Base-by-base conservation (phyloP, 2,797 vertebrate species). In the Prionace glauca region DNA sequence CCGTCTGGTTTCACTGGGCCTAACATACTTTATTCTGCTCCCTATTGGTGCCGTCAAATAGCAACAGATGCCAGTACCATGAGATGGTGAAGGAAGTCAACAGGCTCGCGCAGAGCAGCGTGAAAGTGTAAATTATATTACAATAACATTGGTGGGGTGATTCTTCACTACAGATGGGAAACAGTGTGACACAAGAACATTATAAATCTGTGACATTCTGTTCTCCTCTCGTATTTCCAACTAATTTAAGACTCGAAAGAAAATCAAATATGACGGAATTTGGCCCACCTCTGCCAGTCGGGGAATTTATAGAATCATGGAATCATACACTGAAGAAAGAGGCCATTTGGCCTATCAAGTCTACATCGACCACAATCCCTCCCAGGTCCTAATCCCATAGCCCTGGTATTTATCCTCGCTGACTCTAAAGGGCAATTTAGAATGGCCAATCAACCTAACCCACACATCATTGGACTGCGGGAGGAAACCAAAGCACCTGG, bases 91-190 rank as follows among this genome's bases (percentile, higher is more conserved):
- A 69, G 62, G 18, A 92, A 92, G 90, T 92, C 90, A 92, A 92
- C 90, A 92, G n/a, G 67, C 62, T 67, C 32, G 22, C 20, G n/a
- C 90, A 69, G 62, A 92, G 41, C 90, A 69, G 90, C 90, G 69
- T 62, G 90, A 92, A 92, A 92, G 90, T 92, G 90, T 92, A 92
- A 92, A 92, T 92, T 65, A 92, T 67, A 67, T 92, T 92, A 92
- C 90, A 92, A 92, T 69, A 92, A 67, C 62, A 92, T 92, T 67
- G 62, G 67, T 24, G 62, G 90, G 90, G 90, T 41, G 90, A 67
- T 92, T 92, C 50, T 67, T 22, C 90, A 92, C 90, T 69, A 92
- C 90, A 92, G 90, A 92, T 92, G 90, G 90, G 4, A 67, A 92
- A 36, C 90, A 67, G 90, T 67, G 18, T 65, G 62, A 92, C 65